Base-by-base conservation (phyloP, 2,797 vertebrate genomes). In the Coregonus ussuriensis region DNA sequence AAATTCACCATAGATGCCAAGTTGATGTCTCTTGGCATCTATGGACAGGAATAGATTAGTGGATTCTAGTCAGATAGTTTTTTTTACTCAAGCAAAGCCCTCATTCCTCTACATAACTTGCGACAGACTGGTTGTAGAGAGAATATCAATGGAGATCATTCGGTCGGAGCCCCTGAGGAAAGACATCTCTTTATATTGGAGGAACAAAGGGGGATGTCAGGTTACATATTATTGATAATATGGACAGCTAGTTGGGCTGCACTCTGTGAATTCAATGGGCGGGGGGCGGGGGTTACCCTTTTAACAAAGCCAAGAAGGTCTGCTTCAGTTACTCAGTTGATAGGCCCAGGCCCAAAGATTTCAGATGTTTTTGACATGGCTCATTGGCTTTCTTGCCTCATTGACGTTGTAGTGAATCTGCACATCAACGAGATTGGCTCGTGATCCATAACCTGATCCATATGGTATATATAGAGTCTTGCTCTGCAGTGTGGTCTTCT, bases 121-220 rank as follows among this genome's bases (percentile, higher is more conserved):
- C 54, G 80, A 66, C 77, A 77, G 77, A 84, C 37, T 52, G 41
- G 74, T 76, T 83, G 76, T 54, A 75, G 70, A 71, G 37, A 77
- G 82, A 86, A 84, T 85, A 86, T 90, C 88, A 79, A 77, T 54
- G 33, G 74, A 81, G 81, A 86, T 73, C 78, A 25, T 65, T 74
- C 53, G 56, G 53, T 78, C 71, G 72, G 80, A 89, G 77, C 72
- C 72, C 56, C 79, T 75, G 69, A 81, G 70, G 87, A 82, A 84
- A 84, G 74, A 87, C 91, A 91, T 87, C 88, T 92, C 90, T 65
- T 90, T 90, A 86, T 86, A 79, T 82, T 84, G 79, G 79, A 53
- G 80, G 85, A 88, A 88, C 90, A 93, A 90, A 91, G 81, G 84
- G 77, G 72, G 6, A 11, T 76, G 88, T 89, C 82, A 79, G 65